Base-by-base conservation (phyloP, 2,888 invertebrate genomes). In the Sminthurides aquaticus region DNA sequence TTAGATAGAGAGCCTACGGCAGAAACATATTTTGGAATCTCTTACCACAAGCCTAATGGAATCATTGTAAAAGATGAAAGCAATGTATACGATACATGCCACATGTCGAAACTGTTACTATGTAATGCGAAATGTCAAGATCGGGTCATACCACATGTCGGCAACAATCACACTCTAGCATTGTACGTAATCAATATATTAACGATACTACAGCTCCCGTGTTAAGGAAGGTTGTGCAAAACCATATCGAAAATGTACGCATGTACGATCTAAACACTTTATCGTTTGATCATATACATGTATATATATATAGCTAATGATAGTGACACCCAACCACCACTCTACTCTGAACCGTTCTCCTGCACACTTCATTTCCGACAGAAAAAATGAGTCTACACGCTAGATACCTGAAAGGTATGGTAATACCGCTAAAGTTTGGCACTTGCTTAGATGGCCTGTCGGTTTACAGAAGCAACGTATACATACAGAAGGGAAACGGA, bases 311-410 rank as follows among this genome's bases (percentile, higher is more conserved):
- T 59, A 59, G 24, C 1, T 2, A 59, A 59, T 22, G 59, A 59
- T 24, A 26, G 11, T 8, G 59, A 49, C 1, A 25, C 8, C 1
- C 1, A 34, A 2, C 48, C 27, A 26, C 59, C 59, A 59, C 48
- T 59, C 24, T n/a, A 49, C 1, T 20, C 8, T 15, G 59, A 43
- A 49, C 1, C 26, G 2, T 59, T 59, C 59, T 20, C 48, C 11
- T 59, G 59, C 22, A 48, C 59, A 48, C 59, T 59, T 25, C 59
- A 59, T 22, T 59, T 48, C 48, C 34, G 48, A 25, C 20, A 43
- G 49, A 20, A 24, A 2, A 20, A 49, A 24, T 57, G 29, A 18
- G 15, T 5, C 22, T 20, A 22, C 20, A 52, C 52, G 52, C 52
- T 20, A 15, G 52, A 20, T 52, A 52, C 20, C 5, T 22, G 20